These are phyloP conservation scores for Xenopus borealis DNA, from an alignment of 2,113 vertebrate species.

Conservation along the genomic window DNA sequence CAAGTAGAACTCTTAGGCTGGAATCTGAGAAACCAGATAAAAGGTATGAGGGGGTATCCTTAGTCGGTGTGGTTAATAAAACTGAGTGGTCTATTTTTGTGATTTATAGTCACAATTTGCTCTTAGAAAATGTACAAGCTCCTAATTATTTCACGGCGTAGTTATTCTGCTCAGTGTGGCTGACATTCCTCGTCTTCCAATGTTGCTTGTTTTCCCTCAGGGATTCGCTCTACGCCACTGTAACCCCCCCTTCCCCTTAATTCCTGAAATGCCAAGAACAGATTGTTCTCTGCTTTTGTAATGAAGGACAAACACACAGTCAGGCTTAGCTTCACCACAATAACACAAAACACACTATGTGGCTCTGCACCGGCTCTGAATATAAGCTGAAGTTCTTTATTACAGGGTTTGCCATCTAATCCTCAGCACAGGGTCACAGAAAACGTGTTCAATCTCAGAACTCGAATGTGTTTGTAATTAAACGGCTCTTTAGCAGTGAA, in stretches of 20 bases:
- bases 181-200: conserved; percentile 39
- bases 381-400: not conserved
- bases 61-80: too few species aligned
- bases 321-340: not conserved
- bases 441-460: not conserved
- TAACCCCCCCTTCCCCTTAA: conserved; percentile 28
- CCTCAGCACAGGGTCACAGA: not conserved
- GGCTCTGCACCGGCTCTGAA: not conserved
- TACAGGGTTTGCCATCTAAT: not conserved
- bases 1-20: too few species aligned
- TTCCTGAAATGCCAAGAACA: conserved; percentile 47
- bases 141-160: conserved; percentile 40
- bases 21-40: too few species aligned
- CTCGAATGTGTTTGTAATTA: not conserved
- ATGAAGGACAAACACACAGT: conserved; percentile 21
- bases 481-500: not conserved
- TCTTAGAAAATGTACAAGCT: conserved; percentile 24
- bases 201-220: conserved; percentile 38
- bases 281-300: conserved; percentile 35
- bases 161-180: conserved; percentile 31
- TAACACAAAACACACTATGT: not conserved
- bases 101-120: not conserved
- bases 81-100: too few species aligned
- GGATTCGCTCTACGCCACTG: conserved; percentile 27
- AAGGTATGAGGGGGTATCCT: too few species aligned